A percentile compares a stretch with the other conserved stretches of the same genome.
These are phyloP conservation scores for Acanthoscelides obtectus DNA, from an alignment of 2,888 invertebrate genomes.

Conservation along the genomic window DNA sequence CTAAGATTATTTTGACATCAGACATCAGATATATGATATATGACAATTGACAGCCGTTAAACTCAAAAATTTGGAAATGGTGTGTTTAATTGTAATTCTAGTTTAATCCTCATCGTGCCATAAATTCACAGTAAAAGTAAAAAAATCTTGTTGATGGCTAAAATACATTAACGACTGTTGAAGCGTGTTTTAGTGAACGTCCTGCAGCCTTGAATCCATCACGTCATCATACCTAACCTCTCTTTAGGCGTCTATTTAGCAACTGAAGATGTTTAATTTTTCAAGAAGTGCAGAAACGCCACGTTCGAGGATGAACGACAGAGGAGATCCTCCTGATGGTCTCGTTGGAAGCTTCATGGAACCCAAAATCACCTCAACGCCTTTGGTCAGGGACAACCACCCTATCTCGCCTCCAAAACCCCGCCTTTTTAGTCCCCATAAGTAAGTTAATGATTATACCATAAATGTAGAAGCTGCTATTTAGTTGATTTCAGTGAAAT, in stretches of 20 bases:
- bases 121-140: not conserved
- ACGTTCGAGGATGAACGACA: slow-evolving; percentile 10
- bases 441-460: slow-evolving; percentile 23
- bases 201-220: not conserved
- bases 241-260: slow-evolving; percentile 6
- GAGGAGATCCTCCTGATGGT: slow-evolving; percentile 19
- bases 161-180: not conserved
- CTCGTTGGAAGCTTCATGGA: slow-evolving; percentile 12
- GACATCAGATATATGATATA: not conserved
- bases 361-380: slow-evolving; percentile 32
- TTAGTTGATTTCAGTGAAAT: too few species aligned
- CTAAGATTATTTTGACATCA: too few species aligned
- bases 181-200: not conserved
- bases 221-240: not conserved
- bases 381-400: slow-evolving; percentile 22
- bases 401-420: slow-evolving; percentile 26
- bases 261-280: slow-evolving; percentile 21
- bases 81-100: slow-evolving; percentile 18
- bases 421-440: slow-evolving; percentile 24
- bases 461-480: too few species aligned
- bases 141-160: not conserved
- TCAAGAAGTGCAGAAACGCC: slow-evolving; percentile 16
- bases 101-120: slow-evolving; percentile 2
- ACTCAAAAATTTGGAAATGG: slow-evolving; percentile 21
- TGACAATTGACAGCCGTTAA: slow-evolving; percentile 1